These are phyloP conservation scores for Antheraea pernyi DNA, from an alignment of 1,140 invertebrate species.

Conservation along the genomic window DNA sequence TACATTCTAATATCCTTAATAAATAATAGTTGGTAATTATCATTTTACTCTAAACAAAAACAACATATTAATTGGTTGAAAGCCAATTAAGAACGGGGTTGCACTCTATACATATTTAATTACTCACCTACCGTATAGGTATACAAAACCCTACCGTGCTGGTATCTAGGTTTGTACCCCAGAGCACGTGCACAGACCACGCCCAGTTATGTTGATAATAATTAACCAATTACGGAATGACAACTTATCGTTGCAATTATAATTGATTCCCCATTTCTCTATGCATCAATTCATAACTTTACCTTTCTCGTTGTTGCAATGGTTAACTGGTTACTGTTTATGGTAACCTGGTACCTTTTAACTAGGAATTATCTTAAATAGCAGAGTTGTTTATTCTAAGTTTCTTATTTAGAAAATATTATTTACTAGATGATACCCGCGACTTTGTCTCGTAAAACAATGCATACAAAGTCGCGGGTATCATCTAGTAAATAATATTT, in stretches of 20 bases:
- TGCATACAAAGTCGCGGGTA: too few relatives aligned
- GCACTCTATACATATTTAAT: not conserved
- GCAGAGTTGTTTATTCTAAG: too few relatives aligned
- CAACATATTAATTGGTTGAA: too few relatives aligned
- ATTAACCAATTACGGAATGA: conserved; percentile 75
- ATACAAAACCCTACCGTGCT: too few relatives aligned
- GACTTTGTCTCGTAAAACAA: too few relatives aligned
- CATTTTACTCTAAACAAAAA: too few relatives aligned
- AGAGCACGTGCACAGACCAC: conserved; percentile 34
- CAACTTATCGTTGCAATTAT: conserved; percentile 65
- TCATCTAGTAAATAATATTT: too few relatives aligned
- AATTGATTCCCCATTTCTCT: conserved; percentile 58
- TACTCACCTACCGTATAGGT: not conserved
- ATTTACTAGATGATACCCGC: too few relatives aligned
- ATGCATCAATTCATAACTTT: conserved; percentile 39
- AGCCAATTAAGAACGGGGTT: too few relatives aligned
- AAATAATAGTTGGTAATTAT: too few relatives aligned
- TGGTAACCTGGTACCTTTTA: not conserved
- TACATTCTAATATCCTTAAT: too few relatives aligned
- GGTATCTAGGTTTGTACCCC: not conserved
- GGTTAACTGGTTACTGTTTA: not conserved
- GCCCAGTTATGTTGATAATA: conserved; percentile 64
- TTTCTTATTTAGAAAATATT: too few relatives aligned
- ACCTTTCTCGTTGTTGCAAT: not conserved
- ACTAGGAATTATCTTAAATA: not conserved